Base-by-base conservation (phyloP, 2,113 vertebrate species). In the Epinephelus cyanopodus region DNA sequence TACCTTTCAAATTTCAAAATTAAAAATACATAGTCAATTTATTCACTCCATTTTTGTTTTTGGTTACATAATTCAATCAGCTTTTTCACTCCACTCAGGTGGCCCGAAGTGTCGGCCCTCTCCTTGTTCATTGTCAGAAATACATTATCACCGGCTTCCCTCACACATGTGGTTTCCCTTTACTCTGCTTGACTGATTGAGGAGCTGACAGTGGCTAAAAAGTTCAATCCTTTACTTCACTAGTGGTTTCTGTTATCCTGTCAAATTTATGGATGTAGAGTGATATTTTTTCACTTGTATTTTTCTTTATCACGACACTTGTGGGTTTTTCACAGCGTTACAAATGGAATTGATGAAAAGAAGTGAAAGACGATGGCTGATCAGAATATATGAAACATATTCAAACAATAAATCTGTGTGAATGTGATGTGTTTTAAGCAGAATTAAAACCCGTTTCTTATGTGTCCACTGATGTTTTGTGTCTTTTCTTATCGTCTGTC, bases 121-220 rank as follows among this genome's bases (percentile, higher is more conserved):
- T 80, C 80, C 70, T 91, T 70, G 72, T 88, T 88, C 80, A 56
- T 79, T 89, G 90, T 94, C 86, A 93, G 89, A 92, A 87, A 87
- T 82, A 79, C 83, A 89, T 93, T 92, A 94, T 90, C 54, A 89
- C 87, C 87, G 80, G 81, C 85, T 92, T 85, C 90, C 75, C 62
- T 86, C 80, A 69, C 82, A 93, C 95, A 95, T 89, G 90, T 95
- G 95, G 92, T 94, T 82, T 91, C 80, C 87, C 77, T 90, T 95
- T 93, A 93, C 86, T 91, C 66, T 25, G 84, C 87, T 90, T 90
- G 81, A 85, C 60, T 33, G 71, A 85, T 85, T 70, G 71, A 57
- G 23, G 73, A 82, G 53, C 81, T 71, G 62, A 83, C 45, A 72
- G 67, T 81, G 25, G 54, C 79, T 70, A 45, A 79, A 79, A 12